These are phyloP conservation scores for Eulimnadia texana DNA, from an alignment of 1,140 invertebrate species.

Conservation along the genomic window DNA sequence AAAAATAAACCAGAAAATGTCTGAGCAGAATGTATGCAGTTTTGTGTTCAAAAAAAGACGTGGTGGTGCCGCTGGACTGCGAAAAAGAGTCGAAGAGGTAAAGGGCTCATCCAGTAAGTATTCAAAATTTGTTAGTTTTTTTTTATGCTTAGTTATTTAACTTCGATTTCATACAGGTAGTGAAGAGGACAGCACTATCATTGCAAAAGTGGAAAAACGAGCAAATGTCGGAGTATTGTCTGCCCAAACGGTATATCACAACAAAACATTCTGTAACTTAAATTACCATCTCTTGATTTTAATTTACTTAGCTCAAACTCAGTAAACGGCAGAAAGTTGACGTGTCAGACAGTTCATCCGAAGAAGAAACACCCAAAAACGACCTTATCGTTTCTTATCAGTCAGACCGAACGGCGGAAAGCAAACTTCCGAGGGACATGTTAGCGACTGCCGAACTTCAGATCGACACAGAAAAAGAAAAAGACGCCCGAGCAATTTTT, in stretches of 20 bases:
- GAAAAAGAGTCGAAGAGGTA: constrained; percentile 18
- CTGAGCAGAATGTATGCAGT: constrained; percentile 12
- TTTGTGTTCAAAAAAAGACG: constrained; percentile 23
- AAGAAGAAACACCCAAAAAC: constrained; percentile 17
- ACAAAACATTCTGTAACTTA: constrained; percentile 1
- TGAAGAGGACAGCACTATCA: constrained; percentile 32
- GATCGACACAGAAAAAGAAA: constrained; percentile 79
- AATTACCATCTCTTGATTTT: constrained; percentile 3
- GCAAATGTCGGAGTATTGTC: constrained; percentile 26
- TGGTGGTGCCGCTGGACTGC: constrained; percentile 13
- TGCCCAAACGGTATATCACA: constrained; percentile 29
- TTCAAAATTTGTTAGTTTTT: constrained; percentile 11
- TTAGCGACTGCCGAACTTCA: constrained; percentile 71
- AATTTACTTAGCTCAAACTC: constrained; percentile 8
- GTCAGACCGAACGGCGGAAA: constrained; percentile 42
- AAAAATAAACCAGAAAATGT: not conserved
- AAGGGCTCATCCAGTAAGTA: not conserved
- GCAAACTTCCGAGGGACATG: constrained; percentile 63
- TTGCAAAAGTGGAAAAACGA: constrained; percentile 26
- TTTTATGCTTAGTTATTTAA: constrained; percentile 7
- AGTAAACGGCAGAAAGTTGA: constrained; percentile 21
- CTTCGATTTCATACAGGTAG: not conserved
- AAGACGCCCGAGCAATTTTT: constrained; percentile 90
- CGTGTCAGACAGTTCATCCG: constrained; percentile 29
- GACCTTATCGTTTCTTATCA: constrained; percentile 46